phyloP scores from a whole-genome alignment of 2,888 invertebrate species.

The Troides helena region DNA sequence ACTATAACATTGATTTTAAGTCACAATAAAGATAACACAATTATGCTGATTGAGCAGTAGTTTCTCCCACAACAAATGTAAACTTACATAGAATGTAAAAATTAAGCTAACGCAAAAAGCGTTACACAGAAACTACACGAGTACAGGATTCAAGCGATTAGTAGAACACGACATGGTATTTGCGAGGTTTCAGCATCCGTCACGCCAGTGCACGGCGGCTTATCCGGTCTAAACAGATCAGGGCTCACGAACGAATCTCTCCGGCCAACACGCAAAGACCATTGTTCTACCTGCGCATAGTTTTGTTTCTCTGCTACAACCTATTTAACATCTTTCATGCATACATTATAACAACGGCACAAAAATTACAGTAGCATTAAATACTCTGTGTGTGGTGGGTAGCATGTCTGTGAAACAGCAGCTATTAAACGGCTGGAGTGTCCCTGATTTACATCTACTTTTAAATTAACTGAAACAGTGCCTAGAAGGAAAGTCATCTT shows the following conservation, averaged over 20 bases:
- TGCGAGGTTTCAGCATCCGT: conserved; percentile 77
- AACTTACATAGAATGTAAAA: background rate
- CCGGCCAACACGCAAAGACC: conserved; percentile 58
- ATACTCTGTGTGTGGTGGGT: no score
- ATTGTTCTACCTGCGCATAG: conserved; percentile 25
- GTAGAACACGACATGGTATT: conserved; percentile 49
- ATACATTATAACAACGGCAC: background rate
- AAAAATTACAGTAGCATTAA: background rate
- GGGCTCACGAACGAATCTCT: conserved; percentile 64
- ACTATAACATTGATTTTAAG: background rate
- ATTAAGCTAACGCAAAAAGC: conserved; percentile 5
- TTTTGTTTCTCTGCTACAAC: background rate
- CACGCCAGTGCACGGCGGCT: conserved; percentile 60
- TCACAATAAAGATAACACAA: background rate
- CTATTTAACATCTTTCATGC: background rate
- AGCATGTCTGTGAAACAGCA: no score
- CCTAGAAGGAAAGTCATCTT: no score
- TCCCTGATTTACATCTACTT: no score
- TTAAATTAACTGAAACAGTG: no score
- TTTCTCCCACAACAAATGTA: background rate
- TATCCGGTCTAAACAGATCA: conserved; percentile 74
- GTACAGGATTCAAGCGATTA: conserved; percentile 31
- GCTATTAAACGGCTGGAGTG: no score
- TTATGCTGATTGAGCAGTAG: background rate
- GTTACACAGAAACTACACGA: conserved; percentile 19